Evolutionary conservation across 2,113 vertebrate genomes (phyloP), one percentile per base, ranked within the genome.

Genomic region (Fregetta grallaria): DNA sequence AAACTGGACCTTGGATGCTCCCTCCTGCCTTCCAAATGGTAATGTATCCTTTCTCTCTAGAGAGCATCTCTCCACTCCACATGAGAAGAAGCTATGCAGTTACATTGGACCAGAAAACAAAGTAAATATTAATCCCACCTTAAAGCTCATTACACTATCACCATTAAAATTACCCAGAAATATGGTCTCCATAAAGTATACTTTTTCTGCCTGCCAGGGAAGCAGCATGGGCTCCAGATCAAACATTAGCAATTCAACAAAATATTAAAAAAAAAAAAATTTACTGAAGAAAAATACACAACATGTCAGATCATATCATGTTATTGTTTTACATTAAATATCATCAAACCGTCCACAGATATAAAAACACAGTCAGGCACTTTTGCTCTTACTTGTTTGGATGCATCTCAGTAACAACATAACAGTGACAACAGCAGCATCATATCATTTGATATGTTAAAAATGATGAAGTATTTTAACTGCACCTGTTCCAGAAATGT

Each of bases 231-330:
- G 7, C 62, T 85, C 25, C 32, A 59, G 19, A 10, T 79, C 10
- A 79, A 56, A 52, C 2, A 17, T 8, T 40, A 81, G 3, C 6
- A 74, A 63, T 23, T 65, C 12, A 73, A 50, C 4, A 86, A 52
- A 42, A 52, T 34, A 38, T 49, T 34, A 6, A 27, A 61, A 92
- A 67, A 36, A 45, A 49, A 47, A 4, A 49, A 50, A 7, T 15
- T 9, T 55, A 22, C 26, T 61, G 25, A 73, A 71, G 21, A 62
- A 81, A 26, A 67, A 11, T 26, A 71, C 5, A 53, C 13, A 20
- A 42, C 0, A 0, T 21, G 17, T 11, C 8, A 56, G 25, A 29
- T 49, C 3, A 25, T 58, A 78, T 34, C 1, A 36, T 32, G 10
- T 13, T 67, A 22, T 9, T 23, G 3, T 21, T 93, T 76, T 53